Percentiles rank a stretch among this genome's conserved stretches.
Evolutionary conservation across 2,888 invertebrate genomes (phyloP).

Genomic region (Platypus cylindrus): DNA sequence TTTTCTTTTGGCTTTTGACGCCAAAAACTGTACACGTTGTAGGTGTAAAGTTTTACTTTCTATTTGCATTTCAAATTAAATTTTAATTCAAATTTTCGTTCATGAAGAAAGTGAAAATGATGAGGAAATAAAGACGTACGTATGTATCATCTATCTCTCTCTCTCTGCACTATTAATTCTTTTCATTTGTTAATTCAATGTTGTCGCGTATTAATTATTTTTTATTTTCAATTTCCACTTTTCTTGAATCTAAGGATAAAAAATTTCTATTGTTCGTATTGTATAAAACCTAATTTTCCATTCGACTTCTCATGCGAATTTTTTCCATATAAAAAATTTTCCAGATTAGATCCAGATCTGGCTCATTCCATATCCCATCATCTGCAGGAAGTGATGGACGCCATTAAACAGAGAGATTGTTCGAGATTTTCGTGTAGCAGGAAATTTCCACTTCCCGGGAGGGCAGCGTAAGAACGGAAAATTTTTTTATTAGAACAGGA

Average conservation of each 20-base stretch:
- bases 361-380: constrained; percentile 49
- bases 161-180: too few relatives aligned
- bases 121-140: not conserved
- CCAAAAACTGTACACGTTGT: too few relatives aligned
- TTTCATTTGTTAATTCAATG: too few relatives aligned
- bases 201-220: too few relatives aligned
- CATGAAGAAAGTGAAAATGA: constrained; percentile 4
- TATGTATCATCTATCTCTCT: not conserved
- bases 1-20: too few relatives aligned
- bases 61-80: too few relatives aligned
- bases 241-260: too few relatives aligned
- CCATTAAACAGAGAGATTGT: constrained; percentile 57
- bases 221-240: too few relatives aligned
- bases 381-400: constrained; percentile 61
- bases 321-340: constrained; percentile 26
- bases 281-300: not conserved
- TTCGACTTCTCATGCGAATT: too few relatives aligned
- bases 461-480: constrained; percentile 18
- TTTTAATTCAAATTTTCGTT: constrained; percentile 4
- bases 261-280: not conserved
- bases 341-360: constrained; percentile 50
- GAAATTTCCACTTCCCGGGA: constrained; percentile 24
- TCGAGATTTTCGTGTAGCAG: constrained; percentile 46
- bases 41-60: too few relatives aligned
- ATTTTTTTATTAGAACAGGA: constrained; percentile 1